These are phyloP conservation scores for Priocnemis perturbator DNA, from an alignment of 2,888 invertebrate genomes.

Conservation along the genomic window DNA sequence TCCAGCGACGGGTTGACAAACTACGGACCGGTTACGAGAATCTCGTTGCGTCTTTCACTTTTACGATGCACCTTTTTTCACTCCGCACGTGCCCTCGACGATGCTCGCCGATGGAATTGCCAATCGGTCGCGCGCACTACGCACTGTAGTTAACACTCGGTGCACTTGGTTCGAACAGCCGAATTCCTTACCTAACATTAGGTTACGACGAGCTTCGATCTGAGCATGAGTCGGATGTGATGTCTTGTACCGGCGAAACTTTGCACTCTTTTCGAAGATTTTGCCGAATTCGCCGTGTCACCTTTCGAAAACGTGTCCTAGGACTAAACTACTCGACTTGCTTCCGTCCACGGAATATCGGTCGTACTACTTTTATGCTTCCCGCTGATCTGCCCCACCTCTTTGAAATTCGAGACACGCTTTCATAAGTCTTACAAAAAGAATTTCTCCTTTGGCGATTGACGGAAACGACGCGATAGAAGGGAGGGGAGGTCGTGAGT, in stretches of 20 bases:
- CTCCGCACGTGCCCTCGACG: no score
- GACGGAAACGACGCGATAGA: not conserved
- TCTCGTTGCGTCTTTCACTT: not conserved
- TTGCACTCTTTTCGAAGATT: no score
- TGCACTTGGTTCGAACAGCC: no score
- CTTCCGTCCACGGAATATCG: conserved; percentile 17
- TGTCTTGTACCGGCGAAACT: no score
- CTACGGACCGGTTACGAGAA: conserved; percentile 1
- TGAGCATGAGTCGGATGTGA: no score
- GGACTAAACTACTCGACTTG: conserved; percentile 14
- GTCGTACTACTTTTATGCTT: conserved; percentile 26
- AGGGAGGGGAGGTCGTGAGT: no score
- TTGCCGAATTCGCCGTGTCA: no score
- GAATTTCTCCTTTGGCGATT: conserved; percentile 43
- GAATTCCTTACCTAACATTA: no score
- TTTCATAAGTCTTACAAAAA: conserved; percentile 36
- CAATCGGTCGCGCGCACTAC: no score
- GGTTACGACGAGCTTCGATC: no score
- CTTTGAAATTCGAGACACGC: conserved; percentile 27
- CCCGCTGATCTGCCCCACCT: conserved; percentile 27
- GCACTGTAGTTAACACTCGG: no score
- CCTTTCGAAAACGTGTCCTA: not conserved
- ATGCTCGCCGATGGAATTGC: no score
- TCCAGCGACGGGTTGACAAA: not conserved
- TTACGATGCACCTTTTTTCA: not conserved